A percentile compares a stretch with the other conserved stretches of the same genome.
phyloP scores from a whole-genome alignment of 2,888 invertebrate genomes.

The Theodoxus fluviatilis region DNA sequence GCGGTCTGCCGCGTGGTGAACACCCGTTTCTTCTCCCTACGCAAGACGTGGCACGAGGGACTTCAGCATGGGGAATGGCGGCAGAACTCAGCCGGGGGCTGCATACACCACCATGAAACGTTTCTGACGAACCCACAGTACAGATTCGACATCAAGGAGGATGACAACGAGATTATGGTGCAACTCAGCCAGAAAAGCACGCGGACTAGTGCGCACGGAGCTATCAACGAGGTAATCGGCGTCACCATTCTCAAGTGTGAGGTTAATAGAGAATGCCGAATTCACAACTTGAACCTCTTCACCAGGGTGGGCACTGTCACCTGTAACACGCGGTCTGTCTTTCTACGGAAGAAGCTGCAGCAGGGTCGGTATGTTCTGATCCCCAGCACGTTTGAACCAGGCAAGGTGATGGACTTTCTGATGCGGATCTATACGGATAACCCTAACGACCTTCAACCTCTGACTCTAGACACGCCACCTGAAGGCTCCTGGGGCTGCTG shows the following conservation, averaged over 20 bases:
- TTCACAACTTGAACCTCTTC: constrained; percentile 63
- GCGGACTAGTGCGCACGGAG: constrained; percentile 56
- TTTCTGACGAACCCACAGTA: constrained; percentile 72
- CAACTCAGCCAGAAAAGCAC: constrained; percentile 68
- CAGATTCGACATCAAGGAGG: constrained; percentile 66
- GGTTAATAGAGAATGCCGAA: constrained; percentile 64
- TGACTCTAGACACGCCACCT: constrained; percentile 64
- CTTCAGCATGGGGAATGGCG: constrained; percentile 69
- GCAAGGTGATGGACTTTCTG: constrained; percentile 68
- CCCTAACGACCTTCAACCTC: constrained; percentile 54
- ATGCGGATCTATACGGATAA: constrained; percentile 67
- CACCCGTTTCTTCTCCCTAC: constrained; percentile 69
- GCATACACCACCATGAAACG: constrained; percentile 69
- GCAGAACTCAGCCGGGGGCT: constrained; percentile 70
- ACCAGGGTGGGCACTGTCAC: constrained; percentile 65
- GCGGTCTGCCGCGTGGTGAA: constrained; percentile 72
- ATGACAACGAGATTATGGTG: constrained; percentile 67
- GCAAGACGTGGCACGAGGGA: constrained; percentile 69
- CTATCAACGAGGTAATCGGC: constrained; percentile 66
- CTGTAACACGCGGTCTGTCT: constrained; percentile 66
- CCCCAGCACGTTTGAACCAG: constrained; percentile 71
- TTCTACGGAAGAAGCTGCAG: constrained; percentile 60
- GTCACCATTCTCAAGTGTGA: constrained; percentile 67
- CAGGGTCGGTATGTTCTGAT: constrained; percentile 70
- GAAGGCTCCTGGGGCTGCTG: constrained; percentile 52